phyloP scores from a whole-genome alignment of 2,113 vertebrate genomes.

The Corapipo altera region DNA sequence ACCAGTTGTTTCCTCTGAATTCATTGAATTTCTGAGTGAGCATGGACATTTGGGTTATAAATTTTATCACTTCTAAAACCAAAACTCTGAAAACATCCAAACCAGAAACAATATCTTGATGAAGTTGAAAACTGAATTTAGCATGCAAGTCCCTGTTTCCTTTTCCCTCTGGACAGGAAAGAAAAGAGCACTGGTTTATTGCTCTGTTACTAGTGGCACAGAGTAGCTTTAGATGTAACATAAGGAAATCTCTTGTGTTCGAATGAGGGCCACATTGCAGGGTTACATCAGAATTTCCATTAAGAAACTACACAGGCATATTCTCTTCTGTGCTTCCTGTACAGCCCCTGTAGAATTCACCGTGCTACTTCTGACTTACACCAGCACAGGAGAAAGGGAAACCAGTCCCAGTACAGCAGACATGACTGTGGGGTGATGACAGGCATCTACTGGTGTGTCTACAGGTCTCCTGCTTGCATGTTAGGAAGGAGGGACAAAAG shows the following conservation, averaged over 20 bases:
- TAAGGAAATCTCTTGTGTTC: background rate
- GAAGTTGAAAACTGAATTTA: conserved; percentile 6
- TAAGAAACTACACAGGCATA: background rate
- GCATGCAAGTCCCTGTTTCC: background rate
- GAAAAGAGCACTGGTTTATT: background rate
- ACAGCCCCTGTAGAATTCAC: background rate
- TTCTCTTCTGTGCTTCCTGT: background rate
- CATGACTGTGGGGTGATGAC: rapidly evolving
- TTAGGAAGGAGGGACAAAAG: background rate
- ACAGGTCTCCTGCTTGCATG: rapidly evolving
- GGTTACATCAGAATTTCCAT: background rate
- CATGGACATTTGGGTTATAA: background rate
- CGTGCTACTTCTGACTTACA: background rate
- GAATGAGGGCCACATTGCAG: background rate
- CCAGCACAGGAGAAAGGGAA: background rate
- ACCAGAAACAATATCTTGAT: background rate
- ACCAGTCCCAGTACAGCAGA: background rate
- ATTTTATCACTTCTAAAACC: background rate
- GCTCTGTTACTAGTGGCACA: background rate
- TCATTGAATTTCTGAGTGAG: conserved; percentile 47
- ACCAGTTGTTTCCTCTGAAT: conserved; percentile 11
- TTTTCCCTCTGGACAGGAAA: background rate
- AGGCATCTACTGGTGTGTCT: background rate
- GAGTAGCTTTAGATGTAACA: background rate
- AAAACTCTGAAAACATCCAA: background rate